These are phyloP conservation scores for Platyscapa corneri DNA, from an alignment of 1,140 invertebrate genomes.

Conservation along the genomic window DNA sequence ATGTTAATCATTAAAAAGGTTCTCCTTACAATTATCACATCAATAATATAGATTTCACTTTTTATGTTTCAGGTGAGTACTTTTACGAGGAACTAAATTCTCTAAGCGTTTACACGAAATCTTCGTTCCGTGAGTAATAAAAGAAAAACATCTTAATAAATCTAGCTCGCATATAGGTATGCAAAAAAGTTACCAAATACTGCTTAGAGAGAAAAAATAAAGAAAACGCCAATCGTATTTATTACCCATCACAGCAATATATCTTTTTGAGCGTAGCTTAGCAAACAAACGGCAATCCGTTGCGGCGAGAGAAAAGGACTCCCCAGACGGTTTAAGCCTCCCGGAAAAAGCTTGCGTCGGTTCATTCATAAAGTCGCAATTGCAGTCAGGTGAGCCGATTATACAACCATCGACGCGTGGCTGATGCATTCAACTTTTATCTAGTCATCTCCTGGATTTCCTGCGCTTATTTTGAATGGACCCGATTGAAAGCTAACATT, in stretches of 20 bases:
- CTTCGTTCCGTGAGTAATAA: slow-evolving; percentile 37
- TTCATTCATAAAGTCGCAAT: slow-evolving; percentile 24
- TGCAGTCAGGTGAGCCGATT: slow-evolving; percentile 19
- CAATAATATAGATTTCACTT: not conserved
- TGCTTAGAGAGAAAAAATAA: not conserved
- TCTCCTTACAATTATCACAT: not conserved
- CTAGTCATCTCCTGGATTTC: not conserved
- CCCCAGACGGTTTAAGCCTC: slow-evolving; percentile 11
- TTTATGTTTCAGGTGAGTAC: slow-evolving; percentile 38
- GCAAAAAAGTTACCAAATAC: slow-evolving; percentile 1
- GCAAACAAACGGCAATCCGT: slow-evolving; percentile 42
- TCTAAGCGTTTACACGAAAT: not conserved
- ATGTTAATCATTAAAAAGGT: not conserved
- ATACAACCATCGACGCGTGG: not conserved
- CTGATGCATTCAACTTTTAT: not conserved
- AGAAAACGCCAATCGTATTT: slow-evolving; percentile 37
- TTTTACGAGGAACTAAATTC: not conserved
- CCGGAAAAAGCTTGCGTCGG: slow-evolving; percentile 1
- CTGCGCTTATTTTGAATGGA: not conserved
- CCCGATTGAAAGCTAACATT: not conserved
- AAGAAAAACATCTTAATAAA: slow-evolving; percentile 22
- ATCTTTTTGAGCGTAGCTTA: slow-evolving; percentile 33
- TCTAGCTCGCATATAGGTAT: not conserved
- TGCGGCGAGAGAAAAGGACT: slow-evolving; percentile 18
- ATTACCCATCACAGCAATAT: slow-evolving; percentile 42